phyloP scores from a whole-genome alignment of 1,140 invertebrate genomes.

The Neodiprion pinetum region DNA sequence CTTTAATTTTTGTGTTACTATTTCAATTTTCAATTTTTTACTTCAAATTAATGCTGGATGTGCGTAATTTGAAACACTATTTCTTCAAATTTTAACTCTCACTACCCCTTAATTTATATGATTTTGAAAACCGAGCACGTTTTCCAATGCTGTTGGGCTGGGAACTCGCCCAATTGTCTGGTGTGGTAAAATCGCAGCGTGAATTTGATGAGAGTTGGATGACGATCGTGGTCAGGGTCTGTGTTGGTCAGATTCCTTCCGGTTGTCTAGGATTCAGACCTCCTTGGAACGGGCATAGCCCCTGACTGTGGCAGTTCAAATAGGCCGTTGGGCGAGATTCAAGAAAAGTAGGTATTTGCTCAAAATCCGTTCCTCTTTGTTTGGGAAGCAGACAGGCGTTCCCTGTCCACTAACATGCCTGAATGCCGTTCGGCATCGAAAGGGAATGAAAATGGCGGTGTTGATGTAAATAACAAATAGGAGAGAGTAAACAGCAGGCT shows the following conservation, averaged over 20 bases:
- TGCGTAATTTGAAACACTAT: too few species aligned
- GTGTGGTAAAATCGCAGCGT: too few species aligned
- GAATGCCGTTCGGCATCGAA: background rate
- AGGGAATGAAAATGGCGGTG: constrained; percentile 10
- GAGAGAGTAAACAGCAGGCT: constrained; percentile 6
- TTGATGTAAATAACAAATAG: constrained; percentile 18
- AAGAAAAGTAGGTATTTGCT: constrained; percentile 2
- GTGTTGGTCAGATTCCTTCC: background rate
- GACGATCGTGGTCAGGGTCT: background rate
- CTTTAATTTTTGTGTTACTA: too few species aligned
- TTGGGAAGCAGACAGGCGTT: background rate
- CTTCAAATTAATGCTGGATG: too few species aligned
- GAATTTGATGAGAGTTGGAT: too few species aligned
- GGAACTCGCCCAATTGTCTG: background rate
- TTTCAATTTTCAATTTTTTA: too few species aligned
- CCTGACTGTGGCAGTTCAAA: background rate
- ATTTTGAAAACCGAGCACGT: background rate
- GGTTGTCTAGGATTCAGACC: too few species aligned
- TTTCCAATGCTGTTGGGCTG: background rate
- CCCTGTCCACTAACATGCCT: background rate
- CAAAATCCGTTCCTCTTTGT: background rate
- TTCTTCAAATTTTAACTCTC: too few species aligned
- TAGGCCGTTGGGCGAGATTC: background rate
- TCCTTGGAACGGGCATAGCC: too few species aligned
- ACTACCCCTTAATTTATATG: too few species aligned